Evolutionary conservation across 1,140 invertebrate genomes (phyloP).

Genomic region (Oedothorax gibbosus): DNA sequence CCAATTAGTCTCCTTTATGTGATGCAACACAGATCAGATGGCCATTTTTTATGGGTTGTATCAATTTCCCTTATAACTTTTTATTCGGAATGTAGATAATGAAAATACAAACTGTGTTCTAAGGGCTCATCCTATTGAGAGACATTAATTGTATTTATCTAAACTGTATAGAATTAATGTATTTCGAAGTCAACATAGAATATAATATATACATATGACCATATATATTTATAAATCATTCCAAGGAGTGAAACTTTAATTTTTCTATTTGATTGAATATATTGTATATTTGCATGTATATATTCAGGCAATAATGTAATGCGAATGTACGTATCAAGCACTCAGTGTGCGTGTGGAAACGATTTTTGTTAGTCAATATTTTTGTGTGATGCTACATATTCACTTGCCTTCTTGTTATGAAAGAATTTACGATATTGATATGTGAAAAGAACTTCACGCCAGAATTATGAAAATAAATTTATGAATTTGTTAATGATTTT

Average conservation of each 20-base stretch:
- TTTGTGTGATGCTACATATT: conserved; percentile 27
- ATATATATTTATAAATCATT: conserved; percentile 60
- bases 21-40: too few relatives aligned
- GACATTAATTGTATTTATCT: conserved; percentile 21
- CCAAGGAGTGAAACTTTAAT: conserved; percentile 28
- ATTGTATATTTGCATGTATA: conserved; percentile 53
- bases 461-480: conserved; percentile 45
- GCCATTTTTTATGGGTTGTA: too few relatives aligned
- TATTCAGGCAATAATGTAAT: conserved; percentile 55
- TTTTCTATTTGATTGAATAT: conserved; percentile 49
- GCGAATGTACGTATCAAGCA: conserved; percentile 11
- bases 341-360: conserved; percentile 8
- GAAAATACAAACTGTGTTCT: background rate
- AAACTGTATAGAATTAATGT: conserved; percentile 33
- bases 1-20: too few relatives aligned
- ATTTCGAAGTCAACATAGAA: conserved; percentile 49
- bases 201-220: conserved; percentile 43
- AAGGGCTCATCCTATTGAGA: background rate
- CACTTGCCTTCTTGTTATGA: conserved; percentile 32
- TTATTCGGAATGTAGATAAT: too few relatives aligned
- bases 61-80: too few relatives aligned
- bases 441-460: conserved; percentile 25
- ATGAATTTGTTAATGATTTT: conserved; percentile 34
- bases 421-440: conserved; percentile 30
- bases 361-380: conserved; percentile 45